phyloP scores from a whole-genome alignment of 1,140 invertebrate genomes.

The Trachelipus rathkii region DNA sequence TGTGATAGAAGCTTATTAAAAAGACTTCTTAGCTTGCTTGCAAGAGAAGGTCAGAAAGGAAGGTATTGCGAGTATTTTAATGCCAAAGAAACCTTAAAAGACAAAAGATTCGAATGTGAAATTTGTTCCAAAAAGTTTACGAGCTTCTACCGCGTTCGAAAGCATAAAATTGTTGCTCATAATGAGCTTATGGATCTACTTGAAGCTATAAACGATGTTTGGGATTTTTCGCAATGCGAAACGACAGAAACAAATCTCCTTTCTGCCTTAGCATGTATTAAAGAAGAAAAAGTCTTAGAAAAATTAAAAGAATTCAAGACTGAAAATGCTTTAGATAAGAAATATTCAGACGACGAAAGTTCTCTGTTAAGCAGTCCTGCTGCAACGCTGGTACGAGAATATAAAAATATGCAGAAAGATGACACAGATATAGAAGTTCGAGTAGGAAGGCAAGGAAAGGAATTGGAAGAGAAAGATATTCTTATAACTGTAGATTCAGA shows the following conservation, averaged over 20 bases:
- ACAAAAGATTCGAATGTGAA: slow-evolving; percentile 2
- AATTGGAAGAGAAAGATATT: no score
- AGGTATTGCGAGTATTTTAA: neutral
- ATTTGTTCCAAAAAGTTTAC: neutral
- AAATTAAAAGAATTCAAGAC: neutral
- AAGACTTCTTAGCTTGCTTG: neutral
- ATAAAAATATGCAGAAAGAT: no score
- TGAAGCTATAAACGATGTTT: neutral
- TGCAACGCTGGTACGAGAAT: no score
- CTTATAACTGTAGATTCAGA: no score
- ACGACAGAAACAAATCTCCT: neutral
- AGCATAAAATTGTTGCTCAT: neutral
- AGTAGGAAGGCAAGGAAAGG: no score
- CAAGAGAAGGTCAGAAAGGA: neutral
- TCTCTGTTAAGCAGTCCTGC: neutral
- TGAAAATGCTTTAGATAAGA: neutral
- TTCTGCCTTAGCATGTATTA: neutral
- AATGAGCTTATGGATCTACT: neutral
- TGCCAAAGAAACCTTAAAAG: neutral
- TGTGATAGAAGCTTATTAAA: neutral
- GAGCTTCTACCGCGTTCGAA: neutral
- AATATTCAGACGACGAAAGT: neutral
- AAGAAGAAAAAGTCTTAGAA: neutral
- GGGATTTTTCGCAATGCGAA: neutral
- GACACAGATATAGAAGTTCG: no score